Evolutionary conservation across 1,140 invertebrate genomes (phyloP).

Genomic region (Meloidogyne hapla): DNA sequence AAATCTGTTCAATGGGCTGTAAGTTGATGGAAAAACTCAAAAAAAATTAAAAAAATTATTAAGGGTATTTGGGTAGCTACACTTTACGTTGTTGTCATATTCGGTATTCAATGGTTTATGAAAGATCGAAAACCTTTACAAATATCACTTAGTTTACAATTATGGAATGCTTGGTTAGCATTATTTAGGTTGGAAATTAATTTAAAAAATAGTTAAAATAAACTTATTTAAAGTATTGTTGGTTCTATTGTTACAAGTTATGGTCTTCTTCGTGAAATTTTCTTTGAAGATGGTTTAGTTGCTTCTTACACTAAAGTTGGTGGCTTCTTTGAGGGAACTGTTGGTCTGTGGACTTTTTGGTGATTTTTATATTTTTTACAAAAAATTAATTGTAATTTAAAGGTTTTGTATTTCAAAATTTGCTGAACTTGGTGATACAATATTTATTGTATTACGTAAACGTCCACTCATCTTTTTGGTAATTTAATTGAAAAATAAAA

Average conservation of each 20-base stretch:
- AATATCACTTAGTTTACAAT: slow-evolving; percentile 76
- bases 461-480: slow-evolving; percentile 59
- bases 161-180: slow-evolving; percentile 89
- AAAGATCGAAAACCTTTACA: slow-evolving; percentile 70
- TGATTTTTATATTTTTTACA: neutral
- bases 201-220: neutral
- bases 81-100: slow-evolving; percentile 20
- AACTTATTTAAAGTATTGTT: slow-evolving; percentile 70
- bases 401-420: slow-evolving; percentile 59
- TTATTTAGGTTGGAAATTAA: slow-evolving; percentile 66
- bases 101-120: slow-evolving; percentile 32
- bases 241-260: slow-evolving; percentile 70
- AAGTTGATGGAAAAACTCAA: neutral
- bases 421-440: slow-evolving; percentile 63
- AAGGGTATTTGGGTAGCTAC: slow-evolving; percentile 16
- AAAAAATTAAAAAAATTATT: neutral
- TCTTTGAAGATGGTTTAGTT: slow-evolving; percentile 70
- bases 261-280: slow-evolving; percentile 57
- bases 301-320: slow-evolving; percentile 65
- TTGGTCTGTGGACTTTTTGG: slow-evolving; percentile 72
- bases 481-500: slow-evolving; percentile 71
- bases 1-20: slow-evolving; percentile 35
- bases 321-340: slow-evolving; percentile 78
- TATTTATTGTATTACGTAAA: slow-evolving; percentile 60
- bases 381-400: no score